These are phyloP conservation scores for Phania funesta DNA, from an alignment of 2,888 invertebrate species.

Conservation along the genomic window DNA sequence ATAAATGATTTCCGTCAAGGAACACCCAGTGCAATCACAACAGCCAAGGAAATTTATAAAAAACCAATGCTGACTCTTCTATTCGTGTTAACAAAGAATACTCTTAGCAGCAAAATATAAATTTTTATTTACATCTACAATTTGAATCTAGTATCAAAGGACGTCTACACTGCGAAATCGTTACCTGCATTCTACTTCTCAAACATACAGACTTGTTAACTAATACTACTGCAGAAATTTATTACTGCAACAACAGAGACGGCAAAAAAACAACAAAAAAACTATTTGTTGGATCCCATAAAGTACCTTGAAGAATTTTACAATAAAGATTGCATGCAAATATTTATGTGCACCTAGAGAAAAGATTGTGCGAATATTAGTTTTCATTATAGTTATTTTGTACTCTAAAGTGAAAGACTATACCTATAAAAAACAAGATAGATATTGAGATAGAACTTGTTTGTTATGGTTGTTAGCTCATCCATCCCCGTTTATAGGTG, in stretches of 20 bases:
- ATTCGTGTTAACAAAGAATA: not conserved
- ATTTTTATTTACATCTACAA: slow-evolving; percentile 24
- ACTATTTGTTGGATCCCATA: slow-evolving; percentile 25
- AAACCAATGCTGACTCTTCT: slow-evolving; percentile 12
- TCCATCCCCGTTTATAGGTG: too few relatives aligned
- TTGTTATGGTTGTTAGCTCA: too few relatives aligned
- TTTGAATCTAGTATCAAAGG: not conserved
- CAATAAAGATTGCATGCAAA: slow-evolving; percentile 50
- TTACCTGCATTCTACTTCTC: slow-evolving; percentile 4
- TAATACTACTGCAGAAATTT: not conserved
- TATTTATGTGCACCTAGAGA: too few relatives aligned
- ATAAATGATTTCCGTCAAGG: slow-evolving; percentile 41
- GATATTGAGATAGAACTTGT: too few relatives aligned
- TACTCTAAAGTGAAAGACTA: too few relatives aligned
- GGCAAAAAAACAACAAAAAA: not conserved
- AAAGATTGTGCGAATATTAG: too few relatives aligned
- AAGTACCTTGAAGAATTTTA: slow-evolving; percentile 36
- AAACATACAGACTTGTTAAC: slow-evolving; percentile 17
- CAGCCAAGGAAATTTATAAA: not conserved
- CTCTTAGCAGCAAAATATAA: slow-evolving; percentile 14
- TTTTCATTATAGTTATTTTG: too few relatives aligned
- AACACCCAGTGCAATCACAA: slow-evolving; percentile 25
- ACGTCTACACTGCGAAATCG: not conserved
- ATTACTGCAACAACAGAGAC: not conserved
- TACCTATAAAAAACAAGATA: too few relatives aligned